A percentile compares a stretch with the other conserved stretches of the same genome.
phyloP scores from a whole-genome alignment of 53 echinoderm and acorn worm species.

The Antedon mediterranea region DNA sequence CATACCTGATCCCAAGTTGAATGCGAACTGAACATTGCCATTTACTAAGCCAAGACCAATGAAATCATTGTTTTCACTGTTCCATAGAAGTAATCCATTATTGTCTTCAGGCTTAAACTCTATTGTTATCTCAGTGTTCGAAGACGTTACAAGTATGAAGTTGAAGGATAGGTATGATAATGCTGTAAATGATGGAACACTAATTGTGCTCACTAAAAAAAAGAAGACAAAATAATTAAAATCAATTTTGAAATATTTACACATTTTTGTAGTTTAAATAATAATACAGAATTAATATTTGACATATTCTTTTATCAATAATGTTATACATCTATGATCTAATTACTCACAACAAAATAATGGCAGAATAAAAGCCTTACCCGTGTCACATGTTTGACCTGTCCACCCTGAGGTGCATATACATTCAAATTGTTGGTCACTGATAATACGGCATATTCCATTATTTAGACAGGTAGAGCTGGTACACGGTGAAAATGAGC shows the following conservation, averaged over 20 bases:
- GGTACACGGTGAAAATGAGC: slow-evolving; percentile 48
- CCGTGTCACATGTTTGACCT: slow-evolving; percentile 52
- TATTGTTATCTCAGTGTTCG: slow-evolving; percentile 35
- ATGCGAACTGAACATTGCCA: slow-evolving; percentile 57
- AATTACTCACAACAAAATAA: too few species aligned
- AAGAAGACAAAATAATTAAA: not conserved
- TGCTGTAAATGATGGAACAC: slow-evolving; percentile 44
- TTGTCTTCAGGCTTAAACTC: slow-evolving; percentile 44
- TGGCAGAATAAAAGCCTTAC: slow-evolving; percentile 18
- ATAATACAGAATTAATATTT: too few species aligned
- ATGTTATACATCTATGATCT: too few species aligned
- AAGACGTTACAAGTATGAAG: slow-evolving; percentile 22
- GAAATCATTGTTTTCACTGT: slow-evolving; percentile 64
- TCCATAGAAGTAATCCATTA: slow-evolving; percentile 77
- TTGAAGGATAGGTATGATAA: slow-evolving; percentile 45
- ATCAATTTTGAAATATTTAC: too few species aligned
- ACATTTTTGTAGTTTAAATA: too few species aligned
- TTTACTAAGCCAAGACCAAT: slow-evolving; percentile 65
- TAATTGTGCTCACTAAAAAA: slow-evolving; percentile 32
- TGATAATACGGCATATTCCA: slow-evolving; percentile 37
- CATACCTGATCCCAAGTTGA: slow-evolving; percentile 85
- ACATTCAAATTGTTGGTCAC: slow-evolving; percentile 47
- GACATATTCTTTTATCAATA: too few species aligned
- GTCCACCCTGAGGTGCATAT: slow-evolving; percentile 44
- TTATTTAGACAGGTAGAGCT: slow-evolving; percentile 44